Evolutionary conservation across 2,888 invertebrate species (phyloP).

Genomic region (Ophion obscuratus): DNA sequence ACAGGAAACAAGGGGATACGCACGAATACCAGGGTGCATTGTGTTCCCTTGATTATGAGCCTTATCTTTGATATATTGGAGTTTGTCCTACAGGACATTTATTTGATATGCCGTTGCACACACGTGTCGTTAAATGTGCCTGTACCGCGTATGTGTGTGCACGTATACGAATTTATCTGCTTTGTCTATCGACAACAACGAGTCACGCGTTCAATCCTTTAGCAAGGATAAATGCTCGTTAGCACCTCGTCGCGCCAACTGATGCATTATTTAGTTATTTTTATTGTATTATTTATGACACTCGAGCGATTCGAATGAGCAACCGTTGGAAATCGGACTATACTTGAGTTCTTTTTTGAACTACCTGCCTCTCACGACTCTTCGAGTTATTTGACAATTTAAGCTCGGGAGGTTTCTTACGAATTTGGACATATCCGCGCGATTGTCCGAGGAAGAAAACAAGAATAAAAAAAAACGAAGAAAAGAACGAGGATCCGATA

Average conservation of each 20-base stretch:
- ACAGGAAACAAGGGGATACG: conserved; percentile 58
- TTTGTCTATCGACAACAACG: conserved; percentile 61
- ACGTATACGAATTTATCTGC: conserved; percentile 52
- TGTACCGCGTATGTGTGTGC: neutral
- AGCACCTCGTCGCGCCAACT: conserved; percentile 57
- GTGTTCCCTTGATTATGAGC: conserved; percentile 61
- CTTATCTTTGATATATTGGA: conserved; percentile 52
- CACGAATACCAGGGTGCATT: conserved; percentile 53
- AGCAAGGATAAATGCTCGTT: conserved; percentile 62
- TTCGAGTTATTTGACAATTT: neutral
- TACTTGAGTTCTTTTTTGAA: neutral
- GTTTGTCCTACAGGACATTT: conserved; percentile 53
- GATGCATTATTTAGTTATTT: conserved; percentile 54
- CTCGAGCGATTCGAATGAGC: conserved; percentile 19
- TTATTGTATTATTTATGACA: conserved; percentile 30
- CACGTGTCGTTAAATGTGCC: neutral
- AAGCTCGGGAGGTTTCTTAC: neutral
- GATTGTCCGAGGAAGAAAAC: conserved; percentile 67
- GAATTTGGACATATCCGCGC: conserved; percentile 69
- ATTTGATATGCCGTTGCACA: conserved; percentile 38
- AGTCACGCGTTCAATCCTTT: conserved; percentile 59
- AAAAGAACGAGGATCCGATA: conserved; percentile 44
- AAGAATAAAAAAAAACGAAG: conserved; percentile 22
- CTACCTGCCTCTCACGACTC: neutral
- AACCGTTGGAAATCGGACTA: conserved; percentile 5